Evolutionary conservation across 2,797 vertebrate genomes (phyloP).

Genomic region (Leptoclinus maculatus): DNA sequence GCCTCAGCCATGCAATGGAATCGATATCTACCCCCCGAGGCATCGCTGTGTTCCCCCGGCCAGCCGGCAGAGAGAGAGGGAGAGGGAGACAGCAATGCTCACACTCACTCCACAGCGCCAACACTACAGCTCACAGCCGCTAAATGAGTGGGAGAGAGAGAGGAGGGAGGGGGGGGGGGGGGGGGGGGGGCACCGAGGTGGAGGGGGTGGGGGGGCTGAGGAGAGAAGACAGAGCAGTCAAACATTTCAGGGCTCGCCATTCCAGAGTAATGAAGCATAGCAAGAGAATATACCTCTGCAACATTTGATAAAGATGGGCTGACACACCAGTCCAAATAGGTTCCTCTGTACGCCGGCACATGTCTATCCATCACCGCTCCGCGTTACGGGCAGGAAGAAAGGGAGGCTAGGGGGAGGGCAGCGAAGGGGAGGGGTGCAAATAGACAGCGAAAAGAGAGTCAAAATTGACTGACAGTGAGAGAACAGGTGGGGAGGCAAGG

Average conservation of each 20-base stretch:
- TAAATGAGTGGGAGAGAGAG: constrained; percentile 67
- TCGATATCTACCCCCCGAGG: constrained; percentile 75
- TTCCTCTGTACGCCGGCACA: constrained; percentile 94
- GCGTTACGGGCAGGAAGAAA: constrained; percentile 82
- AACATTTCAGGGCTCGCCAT: constrained; percentile 97
- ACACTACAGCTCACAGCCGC: constrained; percentile 70
- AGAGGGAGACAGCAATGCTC: constrained; percentile 66
- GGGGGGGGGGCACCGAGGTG: background rate
- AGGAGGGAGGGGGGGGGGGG: constrained; percentile 3
- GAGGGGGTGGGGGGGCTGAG: constrained; percentile 36
- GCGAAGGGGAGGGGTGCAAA: constrained; percentile 54
- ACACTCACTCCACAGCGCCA: constrained; percentile 67
- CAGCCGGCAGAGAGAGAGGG: constrained; percentile 54
- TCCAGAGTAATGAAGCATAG: constrained; percentile 99
- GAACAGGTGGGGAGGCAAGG: constrained; percentile 73
- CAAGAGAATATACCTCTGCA: constrained; percentile 98
- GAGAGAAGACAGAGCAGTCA: constrained; percentile 89
- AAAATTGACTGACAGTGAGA: constrained; percentile 78
- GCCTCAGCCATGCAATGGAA: constrained; percentile 70
- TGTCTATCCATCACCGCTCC: constrained; percentile 93
- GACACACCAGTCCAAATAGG: constrained; percentile 99
- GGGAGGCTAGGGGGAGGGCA: constrained; percentile 44
- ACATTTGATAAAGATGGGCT: constrained; percentile 99
- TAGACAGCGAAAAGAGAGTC: constrained; percentile 72
- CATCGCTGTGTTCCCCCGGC: constrained; percentile 62